Evolutionary conservation across 1,140 invertebrate genomes (phyloP).

Genomic region (Nephila pilipes): DNA sequence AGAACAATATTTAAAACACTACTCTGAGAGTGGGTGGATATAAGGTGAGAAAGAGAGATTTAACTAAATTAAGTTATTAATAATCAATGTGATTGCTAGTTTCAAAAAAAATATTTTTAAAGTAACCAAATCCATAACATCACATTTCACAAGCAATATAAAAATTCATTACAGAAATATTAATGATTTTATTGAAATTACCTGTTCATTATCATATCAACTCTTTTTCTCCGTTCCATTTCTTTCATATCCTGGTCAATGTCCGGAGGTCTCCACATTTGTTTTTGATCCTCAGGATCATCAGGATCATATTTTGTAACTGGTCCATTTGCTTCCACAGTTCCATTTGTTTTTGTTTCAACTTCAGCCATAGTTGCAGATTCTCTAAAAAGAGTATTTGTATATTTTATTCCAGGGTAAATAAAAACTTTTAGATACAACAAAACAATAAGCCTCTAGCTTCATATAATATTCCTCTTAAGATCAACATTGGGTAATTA

Average conservation of each 20-base stretch:
- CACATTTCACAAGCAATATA: not conserved
- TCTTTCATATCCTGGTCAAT: slow-evolving; percentile 94
- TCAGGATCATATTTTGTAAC: slow-evolving; percentile 82
- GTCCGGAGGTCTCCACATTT: slow-evolving; percentile 84
- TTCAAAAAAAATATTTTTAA: no score
- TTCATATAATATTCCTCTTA: no score
- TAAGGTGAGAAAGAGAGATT: no score
- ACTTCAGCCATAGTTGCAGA: slow-evolving; percentile 47
- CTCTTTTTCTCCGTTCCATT: slow-evolving; percentile 97
- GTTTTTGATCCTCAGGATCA: slow-evolving; percentile 83
- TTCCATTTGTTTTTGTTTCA: slow-evolving; percentile 69
- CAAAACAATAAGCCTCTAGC: no score
- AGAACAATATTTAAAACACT: no score
- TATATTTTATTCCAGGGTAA: no score
- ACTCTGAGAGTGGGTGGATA: no score
- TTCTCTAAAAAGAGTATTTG: not conserved
- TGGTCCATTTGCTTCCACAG: slow-evolving; percentile 64
- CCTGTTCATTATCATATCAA: slow-evolving; percentile 95
- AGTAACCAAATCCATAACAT: no score
- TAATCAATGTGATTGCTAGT: no score
- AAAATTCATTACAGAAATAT: not conserved
- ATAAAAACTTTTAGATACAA: no score
- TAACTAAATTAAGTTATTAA: no score
- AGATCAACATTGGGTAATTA: no score
- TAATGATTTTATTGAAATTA: slow-evolving; percentile 41